Conservation (phyloP, 92 coral and sea anemone species). For the Palythoa caribaeorum region DNA sequence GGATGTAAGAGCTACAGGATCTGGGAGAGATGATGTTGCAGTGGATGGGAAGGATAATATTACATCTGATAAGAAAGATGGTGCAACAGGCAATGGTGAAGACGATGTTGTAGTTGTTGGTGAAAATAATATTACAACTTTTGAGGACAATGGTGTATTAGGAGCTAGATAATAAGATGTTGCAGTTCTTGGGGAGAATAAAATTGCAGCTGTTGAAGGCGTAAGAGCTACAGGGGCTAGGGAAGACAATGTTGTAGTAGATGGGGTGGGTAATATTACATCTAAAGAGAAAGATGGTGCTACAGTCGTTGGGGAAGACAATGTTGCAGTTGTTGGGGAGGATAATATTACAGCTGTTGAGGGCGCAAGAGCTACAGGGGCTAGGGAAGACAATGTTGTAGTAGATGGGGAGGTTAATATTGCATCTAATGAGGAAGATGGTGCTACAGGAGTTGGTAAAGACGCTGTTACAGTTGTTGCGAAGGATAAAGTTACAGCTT, state of each 20-base stretch:
- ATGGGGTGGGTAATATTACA: background rate
- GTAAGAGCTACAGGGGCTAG: background rate
- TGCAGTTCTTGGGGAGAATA: background rate
- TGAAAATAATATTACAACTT: background rate
- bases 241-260: background rate
- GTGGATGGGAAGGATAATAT: background rate
- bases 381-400: background rate
- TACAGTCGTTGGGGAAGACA: background rate
- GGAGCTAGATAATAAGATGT: background rate
- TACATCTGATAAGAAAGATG: background rate
- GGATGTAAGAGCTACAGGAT: background rate
- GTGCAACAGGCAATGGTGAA: background rate
- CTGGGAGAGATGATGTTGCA: background rate
- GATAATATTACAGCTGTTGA: background rate
- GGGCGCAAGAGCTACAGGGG: background rate
- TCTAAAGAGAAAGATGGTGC: background rate
- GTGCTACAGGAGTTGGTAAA: background rate
- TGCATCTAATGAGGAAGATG: background rate
- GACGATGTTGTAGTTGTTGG: background rate
- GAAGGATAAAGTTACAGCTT: too few species aligned
- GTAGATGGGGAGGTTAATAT: background rate
- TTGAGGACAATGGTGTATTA: background rate
- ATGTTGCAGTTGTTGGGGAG: background rate
- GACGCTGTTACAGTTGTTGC: background rate
- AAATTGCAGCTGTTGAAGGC: background rate